Base-by-base conservation (phyloP, 2,113 vertebrate species). In the Psammodynastes pulverulentus region DNA sequence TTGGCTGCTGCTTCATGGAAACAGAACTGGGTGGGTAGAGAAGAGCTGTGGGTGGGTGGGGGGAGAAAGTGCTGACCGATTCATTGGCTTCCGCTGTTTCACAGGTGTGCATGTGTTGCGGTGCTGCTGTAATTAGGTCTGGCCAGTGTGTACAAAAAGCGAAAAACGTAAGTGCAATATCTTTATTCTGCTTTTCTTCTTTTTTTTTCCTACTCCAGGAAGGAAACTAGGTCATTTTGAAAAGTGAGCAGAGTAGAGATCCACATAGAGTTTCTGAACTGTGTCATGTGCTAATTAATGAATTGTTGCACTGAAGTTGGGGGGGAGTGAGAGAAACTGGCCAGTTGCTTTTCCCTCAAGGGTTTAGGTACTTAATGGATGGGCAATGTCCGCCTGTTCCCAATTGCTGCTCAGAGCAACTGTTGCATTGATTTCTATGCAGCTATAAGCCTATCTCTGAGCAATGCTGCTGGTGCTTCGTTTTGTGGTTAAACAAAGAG, bases 151-250 rank as follows among this genome's bases (percentile, higher is more conserved):
- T 96, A 95, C 90, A n/a, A 90, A 4, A 94, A 92, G 17, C 5
- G 89, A 89, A 96, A 96, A 88, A 45, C 39, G 86, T 72, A 89
- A 94, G 92, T 79, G 34, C 72, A 43, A 9, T 79, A 7, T 79
- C 72, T 79, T 43, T 79, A 43, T 54, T 90, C 91, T 94, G 94
- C 95, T 94, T 87, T 26, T 53, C 7, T 34, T 29, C 21, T 26
- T 39, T 88, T 26, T n/a, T 4, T 51, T 17, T 86, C n/a, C 5
- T 67, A n/a, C 17, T 2, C 39, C 21, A 89, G 92, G 94, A 94
- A 96, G 94, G 95, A 97, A 97, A 96, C n/a, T 92, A 94, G 96
- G 95, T 94, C 94, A 93, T 89, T 89, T 51, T 92, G 93, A 92
- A 96, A 97, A 92, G 72, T 7, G 91, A 53, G 72, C 88, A 92